Evolutionary conservation across 2,888 invertebrate species (phyloP).

Genomic region (Cheilosia impressa): DNA sequence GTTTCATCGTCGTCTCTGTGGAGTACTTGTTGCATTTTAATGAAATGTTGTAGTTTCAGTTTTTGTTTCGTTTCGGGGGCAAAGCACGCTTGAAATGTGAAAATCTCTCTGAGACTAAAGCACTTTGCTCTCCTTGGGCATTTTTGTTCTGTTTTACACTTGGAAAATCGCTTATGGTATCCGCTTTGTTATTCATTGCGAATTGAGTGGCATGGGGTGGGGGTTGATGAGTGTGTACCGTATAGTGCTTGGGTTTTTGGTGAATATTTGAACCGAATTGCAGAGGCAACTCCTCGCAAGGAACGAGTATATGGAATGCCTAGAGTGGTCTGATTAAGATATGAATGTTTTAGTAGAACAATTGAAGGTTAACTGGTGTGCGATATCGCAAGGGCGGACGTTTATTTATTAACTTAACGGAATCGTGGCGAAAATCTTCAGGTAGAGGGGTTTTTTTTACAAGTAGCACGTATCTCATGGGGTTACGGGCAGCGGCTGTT

Average conservation of each 20-base stretch:
- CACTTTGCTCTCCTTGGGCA: conserved; percentile 55
- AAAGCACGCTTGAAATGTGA: conserved; percentile 56
- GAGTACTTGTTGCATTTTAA: conserved; percentile 73
- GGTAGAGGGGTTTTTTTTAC: background rate
- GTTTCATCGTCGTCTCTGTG: conserved; percentile 41
- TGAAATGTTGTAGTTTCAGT: conserved; percentile 59
- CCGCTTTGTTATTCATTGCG: conserved; percentile 53
- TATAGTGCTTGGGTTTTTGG: conserved; percentile 19
- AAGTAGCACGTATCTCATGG: too few relatives aligned
- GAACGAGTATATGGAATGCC: conserved; percentile 33
- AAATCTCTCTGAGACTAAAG: conserved; percentile 63
- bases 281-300: conserved; percentile 3
- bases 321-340: conserved; percentile 22
- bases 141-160: conserved; percentile 26
- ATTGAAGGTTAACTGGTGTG: background rate
- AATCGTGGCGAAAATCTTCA: background rate
- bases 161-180: conserved; percentile 46
- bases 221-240: background rate
- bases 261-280: conserved; percentile 52
- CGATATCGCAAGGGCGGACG: background rate
- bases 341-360: conserved; percentile 35
- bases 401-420: background rate
- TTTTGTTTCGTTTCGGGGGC: conserved; percentile 33
- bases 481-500: too few relatives aligned
- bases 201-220: background rate